Base-by-base conservation (phyloP, 1,140 invertebrate genomes). In the Ephestia elutella region DNA sequence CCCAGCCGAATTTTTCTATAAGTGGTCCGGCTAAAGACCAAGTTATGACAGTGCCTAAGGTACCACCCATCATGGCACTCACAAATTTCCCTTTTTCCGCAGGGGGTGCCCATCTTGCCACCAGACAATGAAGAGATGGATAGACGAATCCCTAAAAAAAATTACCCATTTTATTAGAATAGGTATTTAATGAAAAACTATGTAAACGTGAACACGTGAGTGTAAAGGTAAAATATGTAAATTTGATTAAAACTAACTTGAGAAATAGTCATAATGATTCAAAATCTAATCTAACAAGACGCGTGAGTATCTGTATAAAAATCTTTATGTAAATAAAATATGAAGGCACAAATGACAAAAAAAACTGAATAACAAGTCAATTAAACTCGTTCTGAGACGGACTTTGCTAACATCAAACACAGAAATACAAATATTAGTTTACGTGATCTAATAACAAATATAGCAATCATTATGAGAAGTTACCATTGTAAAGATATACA, bases 61-160 rank as follows among this genome's bases (percentile, higher is more conserved):
- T 93, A 10, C 93, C 93, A 20, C 94, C 94, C 92, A 93, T 89
- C 73, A 94, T 89, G 11, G 93, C 92, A 71, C 93, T 93, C 0
- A 93, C 90, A 71, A 95, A 95, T 83, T 94, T 94, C 53, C 93
- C 94, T 77, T 94, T 94, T 70, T 95, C 94, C 15, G 90, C 90
- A n/a, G 93, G 93, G 9, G 94, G 94, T 0, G 92, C 92, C 94
- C 94, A 95, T 69, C 91, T 90, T 0, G 93, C 93, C 25, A 95
- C 92, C 68, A 95, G 82, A 25, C 90, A 92, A 64, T 94, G 93
- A 13, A 93, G 86, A 11, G 92, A 90, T 7, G 94, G 94, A 89
- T 94, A 95, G 48, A 93, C 87, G 5, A 93, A 92, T 4, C 93
- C 93, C 93, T 94, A 69, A 51, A 78, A 80, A 49, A 59, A 55